Base-by-base conservation (phyloP, 53 echinoderm and acorn worm genomes). In the Arbacia lixula region DNA sequence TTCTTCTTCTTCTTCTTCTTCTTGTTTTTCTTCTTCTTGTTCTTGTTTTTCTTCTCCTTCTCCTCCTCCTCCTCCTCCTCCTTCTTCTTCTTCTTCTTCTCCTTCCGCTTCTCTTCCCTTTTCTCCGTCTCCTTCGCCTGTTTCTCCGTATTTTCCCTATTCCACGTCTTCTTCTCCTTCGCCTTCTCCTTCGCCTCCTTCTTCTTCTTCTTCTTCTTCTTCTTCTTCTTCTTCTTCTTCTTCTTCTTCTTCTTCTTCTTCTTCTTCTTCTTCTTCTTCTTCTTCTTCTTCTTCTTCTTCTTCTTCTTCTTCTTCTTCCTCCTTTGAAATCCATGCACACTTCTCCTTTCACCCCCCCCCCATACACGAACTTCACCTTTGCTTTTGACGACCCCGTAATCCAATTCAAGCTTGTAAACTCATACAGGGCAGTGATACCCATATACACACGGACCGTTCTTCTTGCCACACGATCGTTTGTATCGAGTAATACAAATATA, bases 21-120 rank as follows among this genome's bases (percentile, higher is more conserved):
- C n/a, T n/a, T n/a, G 66, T 21, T 41, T 25, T 43, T 71, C 40
- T 71, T 26, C 16, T 71, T 71, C 68, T 40, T 36, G n/a, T 24
- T 3, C 19, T 65, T 1, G 5, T 34, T 65, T n/a, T 36, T 11
- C 38, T 37, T 68, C 25, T 24, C 40, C 22, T 0, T 1, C 3
- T 68, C 39, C 10, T 21, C 38, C 20, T 68, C 38, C 6, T 21
- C 22, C 1, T 24, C 68, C 38, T 38, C 21, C 4, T 36, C 22
- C n/a, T 3, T 36, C 66, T 38, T 21, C 36, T 17, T 66, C 34
- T 66, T 14, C 20, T 10, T 1, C 9, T 24, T 58, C 32, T 0
- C 9, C 65, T 25, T 27, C 10, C 29, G 26, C 10, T 11, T 69
- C 8, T 28, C 43, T 43, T 3, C 42, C 46, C 43, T 40, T 6